Percentiles rank a stretch among this genome's conserved stretches.
Evolutionary conservation across 2,797 vertebrate genomes (phyloP).

Genomic region (Simalia tracyae): DNA sequence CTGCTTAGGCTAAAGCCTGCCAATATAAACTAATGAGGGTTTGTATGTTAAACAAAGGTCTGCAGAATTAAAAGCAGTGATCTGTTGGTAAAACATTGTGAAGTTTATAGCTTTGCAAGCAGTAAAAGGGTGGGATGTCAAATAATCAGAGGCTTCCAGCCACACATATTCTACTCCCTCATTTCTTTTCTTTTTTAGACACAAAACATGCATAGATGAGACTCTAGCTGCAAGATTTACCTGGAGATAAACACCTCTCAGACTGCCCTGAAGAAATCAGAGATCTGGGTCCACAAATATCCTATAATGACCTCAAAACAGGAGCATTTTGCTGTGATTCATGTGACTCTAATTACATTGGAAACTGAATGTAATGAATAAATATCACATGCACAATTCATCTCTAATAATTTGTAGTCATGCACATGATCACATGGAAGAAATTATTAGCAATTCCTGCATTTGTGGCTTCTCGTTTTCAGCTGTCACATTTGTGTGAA

Average conservation of each 20-base stretch:
- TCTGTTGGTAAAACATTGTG: constrained; percentile 51
- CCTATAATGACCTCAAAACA: neutral
- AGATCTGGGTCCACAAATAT: neutral
- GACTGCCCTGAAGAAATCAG: neutral
- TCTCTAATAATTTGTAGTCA: neutral
- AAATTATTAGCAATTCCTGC: neutral
- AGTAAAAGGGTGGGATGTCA: neutral
- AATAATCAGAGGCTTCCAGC: constrained; percentile 19
- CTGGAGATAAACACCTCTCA: neutral
- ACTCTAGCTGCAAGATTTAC: neutral
- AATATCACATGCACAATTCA: neutral
- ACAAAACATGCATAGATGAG: constrained; percentile 12
- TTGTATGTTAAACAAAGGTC: constrained; percentile 32
- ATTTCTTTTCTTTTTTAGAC: constrained; percentile 5
- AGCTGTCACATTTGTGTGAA: neutral
- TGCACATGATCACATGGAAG: neutral
- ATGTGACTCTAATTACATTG: neutral
- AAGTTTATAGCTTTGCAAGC: constrained; percentile 16
- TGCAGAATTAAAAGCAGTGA: constrained; percentile 12
- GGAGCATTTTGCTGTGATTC: neutral
- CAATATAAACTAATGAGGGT: constrained; percentile 35
- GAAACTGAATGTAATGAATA: neutral
- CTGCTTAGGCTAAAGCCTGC: constrained; percentile 26
- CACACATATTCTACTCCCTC: neutral
- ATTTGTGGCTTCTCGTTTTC: neutral